Base-by-base conservation (phyloP, 2,113 vertebrate genomes). In the Micronisus gabar region DNA sequence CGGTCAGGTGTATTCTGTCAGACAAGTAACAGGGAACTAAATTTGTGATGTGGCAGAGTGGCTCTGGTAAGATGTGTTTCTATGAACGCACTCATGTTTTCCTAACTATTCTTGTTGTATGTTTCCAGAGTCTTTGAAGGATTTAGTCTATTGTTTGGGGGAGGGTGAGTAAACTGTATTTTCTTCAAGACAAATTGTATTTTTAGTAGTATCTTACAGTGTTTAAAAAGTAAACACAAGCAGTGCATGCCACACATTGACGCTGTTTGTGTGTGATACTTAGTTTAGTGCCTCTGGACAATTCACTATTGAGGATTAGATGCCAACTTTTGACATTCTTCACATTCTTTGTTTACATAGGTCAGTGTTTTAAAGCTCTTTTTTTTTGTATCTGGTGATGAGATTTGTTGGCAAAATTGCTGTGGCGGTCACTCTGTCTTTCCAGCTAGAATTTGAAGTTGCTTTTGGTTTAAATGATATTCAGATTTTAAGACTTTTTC, bases 371-470 rank as follows among this genome's bases (percentile, higher is more conserved):
- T 34, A 65, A 90, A 58, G 34, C 2, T 27, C 17, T 59, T 38
- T 18, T 47, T 36, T 40, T 21, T 76, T 13, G 15, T 16, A 43
- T 41, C 36, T 75, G 29, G 11, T 2, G 2, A 16, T 59, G 36
- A 65, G 43, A 34, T 56, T 74, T 55, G 12, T 47, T 74, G 67
- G 26, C 38, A 59, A 40, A 68, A 50, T 50, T 74, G 27, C n/a
- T 32, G 11, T 84, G 15, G 9, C 4, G 1, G 15, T 40, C 41
- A 47, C 9, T 38, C 30, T 0, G 0, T 80, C 52, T 61, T 63
- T 93, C 11, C 41, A 81, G 18, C 47, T 72, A 2, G 0, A 89
- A 84, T 84, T 26, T 47, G 15, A 63, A 81, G 6, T 52, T 90
- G 34, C 9, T 80, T 92, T 94, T 78, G 6, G 4, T 84, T 90